These are phyloP conservation scores for Ophioninae sp. DNA, from an alignment of 2,888 invertebrate species.

Conservation along the genomic window DNA sequence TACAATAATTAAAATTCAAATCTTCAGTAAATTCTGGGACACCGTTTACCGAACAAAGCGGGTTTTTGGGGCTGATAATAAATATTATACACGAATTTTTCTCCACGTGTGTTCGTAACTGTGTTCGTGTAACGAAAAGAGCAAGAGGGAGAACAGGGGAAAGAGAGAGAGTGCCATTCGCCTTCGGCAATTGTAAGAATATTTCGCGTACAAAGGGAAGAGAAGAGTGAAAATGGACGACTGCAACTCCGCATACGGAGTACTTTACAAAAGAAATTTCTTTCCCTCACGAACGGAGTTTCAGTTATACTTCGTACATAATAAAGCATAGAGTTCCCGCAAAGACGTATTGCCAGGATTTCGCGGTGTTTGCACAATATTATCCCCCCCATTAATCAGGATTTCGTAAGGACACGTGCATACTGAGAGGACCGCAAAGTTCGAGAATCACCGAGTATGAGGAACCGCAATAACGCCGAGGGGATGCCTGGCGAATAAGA, in stretches of 20 bases:
- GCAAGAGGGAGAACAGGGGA: background rate
- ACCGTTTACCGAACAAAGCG: slow-evolving; percentile 10
- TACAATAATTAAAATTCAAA: too few relatives aligned
- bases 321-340: slow-evolving; percentile 42
- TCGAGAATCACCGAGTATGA: background rate
- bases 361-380: slow-evolving; percentile 75
- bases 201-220: slow-evolving; percentile 13
- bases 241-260: slow-evolving; percentile 3
- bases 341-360: slow-evolving; percentile 70
- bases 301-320: slow-evolving; percentile 22
- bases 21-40: too few relatives aligned
- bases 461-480: slow-evolving; percentile 4
- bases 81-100: slow-evolving; percentile 37
- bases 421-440: background rate
- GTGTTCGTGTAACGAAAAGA: background rate
- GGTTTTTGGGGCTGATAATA: slow-evolving; percentile 55
- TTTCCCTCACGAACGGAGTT: slow-evolving; percentile 23
- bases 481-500: background rate
- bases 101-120: slow-evolving; percentile 6
- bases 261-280: slow-evolving; percentile 52
- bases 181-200: slow-evolving; percentile 48
- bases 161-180: slow-evolving; percentile 17
- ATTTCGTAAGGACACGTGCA: slow-evolving; percentile 66
- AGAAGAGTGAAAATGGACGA: background rate
- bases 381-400: slow-evolving; percentile 77